Conservation (phyloP, 2,888 invertebrate genomes). For the Patella caerulea region DNA sequence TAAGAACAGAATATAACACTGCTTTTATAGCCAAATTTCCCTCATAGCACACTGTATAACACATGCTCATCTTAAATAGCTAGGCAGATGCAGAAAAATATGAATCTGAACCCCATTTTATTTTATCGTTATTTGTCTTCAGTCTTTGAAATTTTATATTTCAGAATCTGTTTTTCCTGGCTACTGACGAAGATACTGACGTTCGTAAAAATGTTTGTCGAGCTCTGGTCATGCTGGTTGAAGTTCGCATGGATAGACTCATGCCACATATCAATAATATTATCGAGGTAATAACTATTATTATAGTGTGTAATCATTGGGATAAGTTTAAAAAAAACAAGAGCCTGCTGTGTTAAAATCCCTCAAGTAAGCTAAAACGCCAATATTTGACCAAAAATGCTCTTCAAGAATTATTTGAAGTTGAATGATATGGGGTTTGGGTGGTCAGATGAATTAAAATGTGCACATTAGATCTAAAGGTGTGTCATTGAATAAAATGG, state of each 20-base stretch:
- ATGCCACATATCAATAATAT: conserved; percentile 96
- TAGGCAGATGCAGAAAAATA: too few relatives aligned
- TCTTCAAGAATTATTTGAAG: neutral
- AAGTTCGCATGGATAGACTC: conserved; percentile 94
- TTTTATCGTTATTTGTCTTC: too few relatives aligned
- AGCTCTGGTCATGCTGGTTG: conserved; percentile 94
- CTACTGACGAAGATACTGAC: conserved; percentile 95
- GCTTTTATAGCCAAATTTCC: too few relatives aligned
- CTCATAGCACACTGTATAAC: too few relatives aligned
- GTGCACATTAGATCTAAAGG: too few relatives aligned
- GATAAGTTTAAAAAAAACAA: neutral
- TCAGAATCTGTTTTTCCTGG: conserved; percentile 91
- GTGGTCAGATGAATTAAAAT: too few relatives aligned
- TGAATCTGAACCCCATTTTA: too few relatives aligned
- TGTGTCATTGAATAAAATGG: too few relatives aligned
- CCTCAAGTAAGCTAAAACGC: neutral
- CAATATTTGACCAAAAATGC: neutral
- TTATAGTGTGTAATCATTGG: neutral
- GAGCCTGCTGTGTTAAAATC: neutral
- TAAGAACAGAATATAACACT: too few relatives aligned
- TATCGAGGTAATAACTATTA: conserved; percentile 81
- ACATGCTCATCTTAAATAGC: too few relatives aligned
- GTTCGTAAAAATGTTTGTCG: conserved; percentile 98
- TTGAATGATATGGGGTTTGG: neutral
- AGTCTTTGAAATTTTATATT: conserved; percentile 27